A percentile compares a stretch with the other conserved stretches of the same genome.
Conservation (phyloP, 2,797 vertebrate species). For the Darevskia mixta region DNA sequence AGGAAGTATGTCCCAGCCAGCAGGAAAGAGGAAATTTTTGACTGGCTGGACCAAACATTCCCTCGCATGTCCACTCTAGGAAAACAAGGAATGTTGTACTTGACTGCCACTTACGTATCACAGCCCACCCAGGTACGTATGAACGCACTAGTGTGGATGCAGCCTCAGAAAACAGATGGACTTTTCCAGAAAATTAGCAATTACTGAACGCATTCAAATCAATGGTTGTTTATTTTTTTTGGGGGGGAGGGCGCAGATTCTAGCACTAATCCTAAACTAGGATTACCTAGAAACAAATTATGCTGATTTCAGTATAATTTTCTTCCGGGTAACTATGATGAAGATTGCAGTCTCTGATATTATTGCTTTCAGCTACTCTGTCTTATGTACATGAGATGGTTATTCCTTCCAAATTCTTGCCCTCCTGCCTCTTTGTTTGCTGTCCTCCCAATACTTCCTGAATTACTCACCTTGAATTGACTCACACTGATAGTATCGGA, state of each 20-base stretch:
- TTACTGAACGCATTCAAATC: not conserved
- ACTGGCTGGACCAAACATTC: too few relatives aligned
- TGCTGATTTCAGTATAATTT: not conserved
- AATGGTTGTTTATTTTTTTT: too few relatives aligned
- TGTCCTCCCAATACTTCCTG: not conserved
- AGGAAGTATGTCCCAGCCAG: too few relatives aligned
- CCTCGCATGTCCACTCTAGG: too few relatives aligned
- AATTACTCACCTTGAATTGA: not conserved
- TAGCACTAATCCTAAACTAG: not conserved
- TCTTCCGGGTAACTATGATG: not conserved
- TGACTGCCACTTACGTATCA: too few relatives aligned
- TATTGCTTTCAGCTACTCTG: not conserved
- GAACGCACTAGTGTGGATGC: too few relatives aligned
- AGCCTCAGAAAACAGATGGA: not conserved
- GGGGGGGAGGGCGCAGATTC: not conserved
- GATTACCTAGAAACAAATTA: not conserved
- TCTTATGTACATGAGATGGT: not conserved
- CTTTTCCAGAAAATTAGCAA: not conserved
- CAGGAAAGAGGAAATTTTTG: too few relatives aligned
- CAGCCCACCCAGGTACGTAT: too few relatives aligned
- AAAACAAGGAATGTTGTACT: too few relatives aligned
- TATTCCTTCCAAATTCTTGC: not conserved
- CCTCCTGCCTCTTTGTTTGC: not conserved
- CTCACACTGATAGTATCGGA: not conserved
- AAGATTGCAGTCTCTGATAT: not conserved